Conservation (phyloP, 2,113 vertebrate genomes). For the Lota lota region DNA sequence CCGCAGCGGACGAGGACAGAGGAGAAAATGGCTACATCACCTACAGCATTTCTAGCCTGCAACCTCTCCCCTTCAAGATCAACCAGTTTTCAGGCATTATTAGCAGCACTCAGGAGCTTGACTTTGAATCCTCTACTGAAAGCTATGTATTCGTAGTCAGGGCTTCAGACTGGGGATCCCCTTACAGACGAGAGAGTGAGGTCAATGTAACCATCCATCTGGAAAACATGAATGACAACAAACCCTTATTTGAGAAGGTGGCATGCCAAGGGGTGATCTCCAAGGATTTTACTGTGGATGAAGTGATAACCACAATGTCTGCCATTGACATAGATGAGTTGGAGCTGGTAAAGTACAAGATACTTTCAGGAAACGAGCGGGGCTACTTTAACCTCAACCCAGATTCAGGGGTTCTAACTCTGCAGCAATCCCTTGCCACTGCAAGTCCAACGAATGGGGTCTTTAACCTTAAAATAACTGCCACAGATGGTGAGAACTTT, state of each 20-base stretch:
- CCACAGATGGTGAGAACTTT: conserved; percentile 94
- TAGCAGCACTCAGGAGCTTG: conserved; percentile 85
- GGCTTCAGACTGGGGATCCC: conserved; percentile 96
- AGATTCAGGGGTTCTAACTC: conserved; percentile 89
- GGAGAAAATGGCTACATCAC: conserved; percentile 98
- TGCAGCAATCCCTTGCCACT: conserved; percentile 80
- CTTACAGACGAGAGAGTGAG: conserved; percentile 92
- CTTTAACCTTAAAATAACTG: conserved; percentile 90
- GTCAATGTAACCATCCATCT: conserved; percentile 90
- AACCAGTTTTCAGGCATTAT: conserved; percentile 95
- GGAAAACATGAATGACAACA: conserved; percentile 93
- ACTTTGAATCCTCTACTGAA: conserved; percentile 92
- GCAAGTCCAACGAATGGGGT: conserved; percentile 78
- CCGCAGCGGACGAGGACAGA: conserved; percentile 84
- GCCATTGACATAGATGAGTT: conserved; percentile 95
- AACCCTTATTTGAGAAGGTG: conserved; percentile 92
- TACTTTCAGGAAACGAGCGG: conserved; percentile 90
- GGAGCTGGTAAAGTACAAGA: conserved; percentile 94
- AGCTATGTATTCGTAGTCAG: conserved; percentile 89
- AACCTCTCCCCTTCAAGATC: conserved; percentile 85
- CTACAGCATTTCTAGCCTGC: conserved; percentile 89
- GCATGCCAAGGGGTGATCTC: conserved; percentile 90
- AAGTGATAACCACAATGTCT: conserved; percentile 91
- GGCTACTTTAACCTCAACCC: conserved; percentile 92
- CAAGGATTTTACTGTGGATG: conserved; percentile 84